Evolutionary conservation across 2,888 invertebrate genomes (phyloP).

Genomic region (Cinara cedri): DNA sequence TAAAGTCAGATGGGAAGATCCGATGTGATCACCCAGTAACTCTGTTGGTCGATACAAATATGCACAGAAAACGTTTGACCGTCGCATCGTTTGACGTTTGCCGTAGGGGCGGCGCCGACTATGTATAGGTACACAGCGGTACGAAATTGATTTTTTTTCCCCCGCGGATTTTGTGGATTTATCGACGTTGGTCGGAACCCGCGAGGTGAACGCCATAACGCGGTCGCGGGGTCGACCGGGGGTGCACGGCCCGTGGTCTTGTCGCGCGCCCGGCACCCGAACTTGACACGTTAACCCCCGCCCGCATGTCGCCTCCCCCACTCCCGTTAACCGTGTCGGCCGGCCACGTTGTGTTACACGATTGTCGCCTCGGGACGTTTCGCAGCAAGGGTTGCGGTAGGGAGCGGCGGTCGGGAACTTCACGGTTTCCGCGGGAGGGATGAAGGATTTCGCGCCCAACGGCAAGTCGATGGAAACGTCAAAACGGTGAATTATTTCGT

Average conservation of each 20-base stretch:
- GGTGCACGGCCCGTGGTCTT: background rate
- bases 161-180: background rate
- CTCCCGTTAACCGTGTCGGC: too few species aligned
- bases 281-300: background rate
- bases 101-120: too few species aligned
- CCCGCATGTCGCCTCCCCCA: background rate
- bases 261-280: background rate
- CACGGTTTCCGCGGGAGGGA: background rate
- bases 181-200: background rate
- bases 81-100: too few species aligned
- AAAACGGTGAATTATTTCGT: slow-evolving; percentile 50
- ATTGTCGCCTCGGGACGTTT: slow-evolving; percentile 17
- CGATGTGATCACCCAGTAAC: too few species aligned
- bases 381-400: too few species aligned
- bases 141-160: background rate
- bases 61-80: too few species aligned
- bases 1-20: too few species aligned
- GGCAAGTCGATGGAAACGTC: slow-evolving; percentile 45
- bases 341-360: background rate
- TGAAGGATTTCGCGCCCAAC: too few species aligned
- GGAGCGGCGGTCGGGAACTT: background rate
- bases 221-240: background rate
- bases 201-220: too few species aligned
- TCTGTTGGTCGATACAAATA: too few species aligned
- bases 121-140: too few species aligned